Evolutionary conservation across 2,888 invertebrate genomes (phyloP).

Genomic region (Azorinus chamasolen): DNA sequence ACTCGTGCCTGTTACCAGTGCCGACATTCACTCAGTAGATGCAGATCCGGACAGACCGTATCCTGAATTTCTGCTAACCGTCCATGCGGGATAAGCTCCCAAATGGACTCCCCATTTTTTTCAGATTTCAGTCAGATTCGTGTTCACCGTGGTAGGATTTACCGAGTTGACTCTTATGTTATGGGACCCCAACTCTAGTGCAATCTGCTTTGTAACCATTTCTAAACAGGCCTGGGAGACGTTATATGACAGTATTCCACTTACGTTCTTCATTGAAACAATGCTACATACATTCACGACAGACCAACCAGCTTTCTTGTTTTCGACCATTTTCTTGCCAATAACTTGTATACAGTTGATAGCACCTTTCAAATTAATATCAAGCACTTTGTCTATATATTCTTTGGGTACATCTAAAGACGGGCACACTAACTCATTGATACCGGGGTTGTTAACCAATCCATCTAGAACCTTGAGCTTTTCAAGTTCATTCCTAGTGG

Average conservation of each 20-base stretch:
- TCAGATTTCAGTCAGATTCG: too few species aligned
- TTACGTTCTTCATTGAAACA: slow-evolving; percentile 90
- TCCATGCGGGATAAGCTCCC: too few species aligned
- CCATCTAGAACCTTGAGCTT: slow-evolving; percentile 91
- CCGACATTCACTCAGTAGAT: slow-evolving; percentile 88
- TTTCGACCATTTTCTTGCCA: slow-evolving; percentile 91
- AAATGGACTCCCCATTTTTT: too few species aligned
- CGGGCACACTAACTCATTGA: slow-evolving; percentile 92
- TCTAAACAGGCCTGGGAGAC: slow-evolving; percentile 96
- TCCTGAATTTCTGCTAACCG: too few species aligned
- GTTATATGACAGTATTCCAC: slow-evolving; percentile 92
- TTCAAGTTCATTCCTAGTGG: slow-evolving; percentile 89
- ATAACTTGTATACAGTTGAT: slow-evolving; percentile 93
- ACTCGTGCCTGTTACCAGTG: too few species aligned
- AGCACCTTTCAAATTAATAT: slow-evolving; percentile 94
- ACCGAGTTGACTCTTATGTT: too few species aligned
- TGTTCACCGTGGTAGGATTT: too few species aligned
- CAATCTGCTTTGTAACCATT: slow-evolving; percentile 92
- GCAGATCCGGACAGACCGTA: too few species aligned
- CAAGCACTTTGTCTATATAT: slow-evolving; percentile 90
- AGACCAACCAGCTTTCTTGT: slow-evolving; percentile 91
- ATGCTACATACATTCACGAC: slow-evolving; percentile 96
- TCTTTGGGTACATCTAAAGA: slow-evolving; percentile 89
- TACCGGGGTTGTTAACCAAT: slow-evolving; percentile 95
- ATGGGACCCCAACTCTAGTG: slow-evolving; percentile 82